Conservation (phyloP, 2,113 vertebrate genomes). For the Neotoma lepida region DNA sequence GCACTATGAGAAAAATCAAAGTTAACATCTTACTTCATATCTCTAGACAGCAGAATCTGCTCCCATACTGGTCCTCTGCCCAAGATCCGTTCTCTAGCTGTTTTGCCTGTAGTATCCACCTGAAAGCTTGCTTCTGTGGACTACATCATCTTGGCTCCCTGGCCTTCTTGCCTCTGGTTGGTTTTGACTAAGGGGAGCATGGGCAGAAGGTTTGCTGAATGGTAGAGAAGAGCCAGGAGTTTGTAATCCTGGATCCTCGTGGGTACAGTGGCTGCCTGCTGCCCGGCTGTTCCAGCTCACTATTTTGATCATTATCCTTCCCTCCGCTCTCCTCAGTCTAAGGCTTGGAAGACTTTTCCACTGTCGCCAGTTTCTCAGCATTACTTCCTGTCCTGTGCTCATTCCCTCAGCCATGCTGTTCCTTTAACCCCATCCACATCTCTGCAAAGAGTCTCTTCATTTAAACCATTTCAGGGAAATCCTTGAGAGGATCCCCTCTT, state of each 20-base stretch:
- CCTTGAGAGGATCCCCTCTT: not conserved
- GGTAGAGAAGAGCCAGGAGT: not conserved
- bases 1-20: not conserved
- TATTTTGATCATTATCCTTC: not conserved
- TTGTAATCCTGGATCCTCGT: not conserved
- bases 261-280: not conserved
- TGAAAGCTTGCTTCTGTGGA: not conserved
- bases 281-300: not conserved
- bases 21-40: conserved; percentile 1
- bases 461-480: conserved; percentile 43
- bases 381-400: not conserved
- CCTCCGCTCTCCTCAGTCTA: not conserved
- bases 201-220: not conserved
- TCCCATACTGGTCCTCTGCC: not conserved
- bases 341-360: not conserved
- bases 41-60: not conserved
- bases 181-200: not conserved
- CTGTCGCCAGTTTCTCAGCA: not conserved
- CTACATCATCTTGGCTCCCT: not conserved
- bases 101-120: not conserved
- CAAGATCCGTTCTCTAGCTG: not conserved
- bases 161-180: not conserved
- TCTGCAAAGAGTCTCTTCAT: not conserved
- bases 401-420: not conserved
- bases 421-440: not conserved